Evolutionary conservation across 2,888 invertebrate genomes (phyloP).

Genomic region (Lithophane leautieri): DNA sequence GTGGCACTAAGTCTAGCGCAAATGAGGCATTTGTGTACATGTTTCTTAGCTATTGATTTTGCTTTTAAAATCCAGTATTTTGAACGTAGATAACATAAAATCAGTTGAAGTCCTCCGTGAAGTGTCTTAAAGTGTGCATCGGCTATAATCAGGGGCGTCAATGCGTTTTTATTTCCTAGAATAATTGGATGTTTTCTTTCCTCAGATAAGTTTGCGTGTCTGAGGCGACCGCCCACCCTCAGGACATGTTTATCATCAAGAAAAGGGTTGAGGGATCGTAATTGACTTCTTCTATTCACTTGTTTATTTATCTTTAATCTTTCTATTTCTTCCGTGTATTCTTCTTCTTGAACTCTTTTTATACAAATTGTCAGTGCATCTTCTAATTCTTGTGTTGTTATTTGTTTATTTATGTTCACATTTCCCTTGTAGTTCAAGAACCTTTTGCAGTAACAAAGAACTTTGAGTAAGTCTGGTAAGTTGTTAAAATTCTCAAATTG

Average conservation of each 20-base stretch:
- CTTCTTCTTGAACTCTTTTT: neutral
- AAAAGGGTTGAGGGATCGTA: neutral
- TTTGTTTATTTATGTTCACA: neutral
- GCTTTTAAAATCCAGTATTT: neutral
- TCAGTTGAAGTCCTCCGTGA: constrained; percentile 4
- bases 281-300: neutral
- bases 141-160: neutral
- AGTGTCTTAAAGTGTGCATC: neutral
- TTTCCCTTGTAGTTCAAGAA: neutral
- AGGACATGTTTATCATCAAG: constrained; percentile 4
- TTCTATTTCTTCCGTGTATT: neutral
- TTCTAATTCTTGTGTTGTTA: constrained; percentile 1
- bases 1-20: constrained; percentile 1
- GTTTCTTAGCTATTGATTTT: neutral
- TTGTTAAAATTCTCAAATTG: neutral
- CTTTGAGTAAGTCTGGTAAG: neutral
- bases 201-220: constrained; percentile 1
- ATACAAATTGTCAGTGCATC: neutral
- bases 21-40: constrained; percentile 1
- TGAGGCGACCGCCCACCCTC: constrained; percentile 11
- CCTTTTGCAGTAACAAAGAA: neutral
- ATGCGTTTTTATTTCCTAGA: neutral
- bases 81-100: neutral
- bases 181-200: neutral
- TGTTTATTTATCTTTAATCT: neutral